Conservation (phyloP, 2,797 vertebrate species). For the Lacerta agilis region DNA sequence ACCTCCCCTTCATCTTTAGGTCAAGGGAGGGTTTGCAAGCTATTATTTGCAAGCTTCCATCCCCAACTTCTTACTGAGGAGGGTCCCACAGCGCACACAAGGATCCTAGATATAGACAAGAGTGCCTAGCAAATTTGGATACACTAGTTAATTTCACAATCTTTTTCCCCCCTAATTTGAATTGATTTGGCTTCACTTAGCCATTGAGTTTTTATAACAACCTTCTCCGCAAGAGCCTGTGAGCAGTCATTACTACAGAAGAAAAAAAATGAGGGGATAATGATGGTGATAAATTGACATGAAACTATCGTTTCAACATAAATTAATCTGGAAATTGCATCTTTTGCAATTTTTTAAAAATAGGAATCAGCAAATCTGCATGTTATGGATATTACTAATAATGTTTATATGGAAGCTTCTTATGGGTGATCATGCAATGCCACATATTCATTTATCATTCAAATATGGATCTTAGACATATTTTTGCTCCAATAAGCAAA, state of each 20-base stretch:
- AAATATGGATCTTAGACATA: neutral
- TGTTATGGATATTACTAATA: neutral
- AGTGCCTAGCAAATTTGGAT: neutral
- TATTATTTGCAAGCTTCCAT: neutral
- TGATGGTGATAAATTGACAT: neutral
- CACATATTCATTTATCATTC: neutral
- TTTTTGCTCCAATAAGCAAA: neutral
- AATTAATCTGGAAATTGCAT: neutral
- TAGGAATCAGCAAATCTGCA: neutral
- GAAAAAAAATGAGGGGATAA: neutral
- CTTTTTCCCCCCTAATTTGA: neutral
- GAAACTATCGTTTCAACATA: neutral
- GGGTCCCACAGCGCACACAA: neutral
- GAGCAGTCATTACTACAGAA: neutral
- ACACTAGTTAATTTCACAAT: neutral
- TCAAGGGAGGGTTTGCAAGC: conserved; percentile 33
- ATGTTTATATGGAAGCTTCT: neutral
- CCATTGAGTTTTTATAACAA: neutral
- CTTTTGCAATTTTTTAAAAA: neutral
- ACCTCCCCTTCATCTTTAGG: conserved; percentile 8
- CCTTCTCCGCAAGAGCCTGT: neutral
- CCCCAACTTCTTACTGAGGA: neutral
- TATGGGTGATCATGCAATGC: neutral
- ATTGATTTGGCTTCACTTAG: neutral
- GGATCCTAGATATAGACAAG: neutral